A percentile compares a stretch with the other conserved stretches of the same genome.
phyloP scores from a whole-genome alignment of 2,888 invertebrate species.

The Drosophila barbarae region DNA sequence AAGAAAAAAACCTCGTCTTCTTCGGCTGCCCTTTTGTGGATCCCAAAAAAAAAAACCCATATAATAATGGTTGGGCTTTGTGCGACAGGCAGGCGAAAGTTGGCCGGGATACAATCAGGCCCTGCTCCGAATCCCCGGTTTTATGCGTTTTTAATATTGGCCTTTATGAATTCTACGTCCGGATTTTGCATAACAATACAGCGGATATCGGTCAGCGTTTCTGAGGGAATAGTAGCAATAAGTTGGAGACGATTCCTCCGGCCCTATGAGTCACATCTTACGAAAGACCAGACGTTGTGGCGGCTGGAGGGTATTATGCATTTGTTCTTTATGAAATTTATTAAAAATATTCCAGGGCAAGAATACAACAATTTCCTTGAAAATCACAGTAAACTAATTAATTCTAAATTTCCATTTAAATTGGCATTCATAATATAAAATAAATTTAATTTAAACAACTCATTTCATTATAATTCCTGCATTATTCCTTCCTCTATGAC shows the following conservation, averaged over 20 bases:
- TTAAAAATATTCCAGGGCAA: no score
- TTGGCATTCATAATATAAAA: no score
- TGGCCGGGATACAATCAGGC: conserved; percentile 24
- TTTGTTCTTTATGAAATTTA: background rate
- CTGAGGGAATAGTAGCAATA: conserved; percentile 15
- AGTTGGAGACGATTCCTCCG: conserved; percentile 8
- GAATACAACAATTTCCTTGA: background rate
- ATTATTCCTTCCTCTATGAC: background rate
- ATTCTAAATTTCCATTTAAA: background rate
- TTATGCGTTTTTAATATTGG: conserved; percentile 70
- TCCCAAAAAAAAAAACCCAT: conserved; percentile 30
- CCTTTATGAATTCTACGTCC: conserved; percentile 55
- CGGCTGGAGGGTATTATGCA: conserved; percentile 5
- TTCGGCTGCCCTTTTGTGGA: conserved; percentile 35
- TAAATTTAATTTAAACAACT: no score
- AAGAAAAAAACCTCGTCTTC: conserved; percentile 33
- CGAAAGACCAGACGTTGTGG: conserved; percentile 26
- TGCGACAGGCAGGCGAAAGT: conserved; percentile 40
- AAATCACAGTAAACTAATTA: background rate
- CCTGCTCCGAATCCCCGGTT: conserved; percentile 35
- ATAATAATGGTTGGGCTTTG: conserved; percentile 42
- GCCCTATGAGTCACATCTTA: conserved; percentile 15
- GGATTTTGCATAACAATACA: conserved; percentile 70
- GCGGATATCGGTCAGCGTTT: conserved; percentile 66
- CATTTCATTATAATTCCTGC: background rate